Base-by-base conservation (phyloP, 2,888 invertebrate species). In the Willowsia nigromaculata region DNA sequence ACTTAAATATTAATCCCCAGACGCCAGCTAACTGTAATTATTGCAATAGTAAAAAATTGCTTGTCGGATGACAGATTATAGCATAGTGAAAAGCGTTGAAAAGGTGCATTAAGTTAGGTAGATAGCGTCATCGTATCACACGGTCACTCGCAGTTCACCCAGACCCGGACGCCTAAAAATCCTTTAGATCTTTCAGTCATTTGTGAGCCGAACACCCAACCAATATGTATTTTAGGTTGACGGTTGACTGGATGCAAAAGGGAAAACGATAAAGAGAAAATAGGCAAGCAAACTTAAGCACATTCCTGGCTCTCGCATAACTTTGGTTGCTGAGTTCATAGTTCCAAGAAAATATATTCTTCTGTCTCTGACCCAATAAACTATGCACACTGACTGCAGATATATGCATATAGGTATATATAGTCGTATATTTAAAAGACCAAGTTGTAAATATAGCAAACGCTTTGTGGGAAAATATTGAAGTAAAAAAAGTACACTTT, bases 231-330 rank as follows among this genome's bases (percentile, higher is more conserved):
- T 33, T 33, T 84, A 84, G 47, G 22, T 30, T 37, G 84, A 56
- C 84, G 74, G 84, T 84, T 74, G 84, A 84, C 74, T 84, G 71
- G 33, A 74, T 84, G 84, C 84, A 74, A 84, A 84, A 84, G 71
- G 68, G 43, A 68, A 65, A 71, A 71, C 71, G 18, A 33, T 53
- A 37, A 71, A 33, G 68, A 40, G 50, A 53, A 83, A 83, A 53
- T 47, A 47, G 43, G 74, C 18, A 40, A 84, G 65, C 43, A 56
- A 76, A 68, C 33, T 9, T 71, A 43, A 25, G 13, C 30, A 71
- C 71, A 71, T 68, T 22, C n/a, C 37, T 37, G 37, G 65, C 37
- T 40, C 40, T 40, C 40, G 25, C 40, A 15, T 43, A 71, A 71
- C 5, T 71, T 43, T 43, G 43, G 43, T 71, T 71, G 71, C 25